Evolutionary conservation across 2,888 invertebrate genomes (phyloP).

Genomic region (Rutpela maculata): DNA sequence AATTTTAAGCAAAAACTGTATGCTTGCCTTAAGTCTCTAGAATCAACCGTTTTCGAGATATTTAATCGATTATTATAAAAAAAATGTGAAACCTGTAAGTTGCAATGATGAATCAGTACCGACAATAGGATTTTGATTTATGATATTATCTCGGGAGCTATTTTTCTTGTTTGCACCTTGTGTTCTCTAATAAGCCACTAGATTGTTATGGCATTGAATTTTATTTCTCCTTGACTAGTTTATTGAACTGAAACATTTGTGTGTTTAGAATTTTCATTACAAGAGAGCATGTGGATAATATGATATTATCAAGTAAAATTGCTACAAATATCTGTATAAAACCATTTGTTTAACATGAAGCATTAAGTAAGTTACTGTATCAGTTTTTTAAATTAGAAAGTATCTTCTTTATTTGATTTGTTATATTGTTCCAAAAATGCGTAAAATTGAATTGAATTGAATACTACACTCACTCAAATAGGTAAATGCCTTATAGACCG

Average conservation of each 20-base stretch:
- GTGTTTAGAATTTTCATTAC: not conserved
- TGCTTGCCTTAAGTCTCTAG: too few relatives aligned
- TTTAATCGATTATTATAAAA: too few relatives aligned
- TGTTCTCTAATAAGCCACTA: not conserved
- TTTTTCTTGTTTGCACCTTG: not conserved
- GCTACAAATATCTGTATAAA: not conserved
- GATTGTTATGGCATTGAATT: constrained; percentile 22
- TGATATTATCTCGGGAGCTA: not conserved
- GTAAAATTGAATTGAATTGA: too few relatives aligned
- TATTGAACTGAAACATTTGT: constrained; percentile 10
- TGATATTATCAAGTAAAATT: not conserved
- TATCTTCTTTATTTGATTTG: too few relatives aligned
- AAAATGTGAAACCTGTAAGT: not conserved
- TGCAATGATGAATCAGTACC: not conserved
- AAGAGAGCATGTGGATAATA: not conserved
- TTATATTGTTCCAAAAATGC: too few relatives aligned
- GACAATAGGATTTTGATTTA: not conserved
- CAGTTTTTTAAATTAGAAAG: too few relatives aligned
- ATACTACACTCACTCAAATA: too few relatives aligned
- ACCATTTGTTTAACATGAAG: not conserved
- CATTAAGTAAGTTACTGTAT: too few relatives aligned
- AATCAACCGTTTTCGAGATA: too few relatives aligned
- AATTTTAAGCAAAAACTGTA: too few relatives aligned
- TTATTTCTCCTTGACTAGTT: constrained; percentile 14
- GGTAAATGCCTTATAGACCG: too few relatives aligned